Base-by-base conservation (phyloP, 2,888 invertebrate genomes). In the Scaptomyza tumidula region DNA sequence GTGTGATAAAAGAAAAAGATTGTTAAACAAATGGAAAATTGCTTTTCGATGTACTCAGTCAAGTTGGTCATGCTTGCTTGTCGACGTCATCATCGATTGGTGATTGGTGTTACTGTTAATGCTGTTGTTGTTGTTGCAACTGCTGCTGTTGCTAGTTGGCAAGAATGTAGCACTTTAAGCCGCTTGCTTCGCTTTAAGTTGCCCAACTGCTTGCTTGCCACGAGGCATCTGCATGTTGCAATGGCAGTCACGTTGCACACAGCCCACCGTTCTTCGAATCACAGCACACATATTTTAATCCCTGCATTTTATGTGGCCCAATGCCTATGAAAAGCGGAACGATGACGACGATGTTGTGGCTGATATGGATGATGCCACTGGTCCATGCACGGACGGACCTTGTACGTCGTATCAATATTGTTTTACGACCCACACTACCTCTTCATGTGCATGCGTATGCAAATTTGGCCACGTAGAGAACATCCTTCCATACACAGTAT, bases 1-100 rank as follows among this genome's bases (percentile, higher is more conserved):
- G 62, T 64, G 54, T 11, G 29, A 29, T 1, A 33, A 35, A 24
- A 24, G 27, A 39, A 39, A 39, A 63, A 63, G 39, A 82, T 64
- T 74, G 80, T 64, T 75, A 75, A 80, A 78, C 85, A 84, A 85
- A 82, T 85, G 82, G 87, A 75, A 85, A 85, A 87, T 85, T 87
- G 85, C 78, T 87, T 85, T 85, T 85, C 78, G 87, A 85, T 85
- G 85, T 86, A 82, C 70, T 85, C 75, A 74, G 71, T 71, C 73
- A 78, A 69, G 61, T 72, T 63, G 62, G 45, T 66, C 69, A 46
- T 39, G 44, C 57, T 31, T 54, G 59, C 52, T 44, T 60, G 48
- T 58, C 48, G 65, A 62, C 54, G 50, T 49, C 65, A 60, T 64
- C 75, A 75, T 78, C 61, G 80, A 75, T 66, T 68, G 55, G 10